phyloP scores from a whole-genome alignment of 2,888 invertebrate genomes.

The Rhagonycha lutea region DNA sequence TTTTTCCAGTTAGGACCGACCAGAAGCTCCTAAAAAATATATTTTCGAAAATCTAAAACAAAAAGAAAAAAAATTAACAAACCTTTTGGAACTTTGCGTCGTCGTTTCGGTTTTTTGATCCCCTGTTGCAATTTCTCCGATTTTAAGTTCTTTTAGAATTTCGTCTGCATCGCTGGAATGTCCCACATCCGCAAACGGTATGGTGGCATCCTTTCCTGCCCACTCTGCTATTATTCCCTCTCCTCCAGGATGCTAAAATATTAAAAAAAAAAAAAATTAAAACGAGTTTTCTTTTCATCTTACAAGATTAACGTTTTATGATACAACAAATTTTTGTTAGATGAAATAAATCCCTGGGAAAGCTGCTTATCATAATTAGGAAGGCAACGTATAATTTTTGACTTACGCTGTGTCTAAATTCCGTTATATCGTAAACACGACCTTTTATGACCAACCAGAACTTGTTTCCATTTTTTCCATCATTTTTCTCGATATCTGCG shows the following conservation, averaged over 20 bases:
- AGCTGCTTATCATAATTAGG: neutral
- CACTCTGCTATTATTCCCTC: constrained; percentile 64
- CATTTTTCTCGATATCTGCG: constrained; percentile 63
- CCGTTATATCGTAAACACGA: constrained; percentile 70
- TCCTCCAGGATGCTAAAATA: constrained; percentile 72
- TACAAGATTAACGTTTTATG: neutral
- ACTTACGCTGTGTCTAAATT: constrained; percentile 48
- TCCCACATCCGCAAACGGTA: constrained; percentile 67
- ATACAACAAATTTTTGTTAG: neutral
- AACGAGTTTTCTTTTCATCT: neutral
- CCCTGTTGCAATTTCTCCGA: constrained; percentile 70
- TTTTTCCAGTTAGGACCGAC: neutral
- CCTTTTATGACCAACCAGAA: constrained; percentile 70
- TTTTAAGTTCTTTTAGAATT: constrained; percentile 63
- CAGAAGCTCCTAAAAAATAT: neutral
- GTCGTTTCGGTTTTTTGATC: neutral
- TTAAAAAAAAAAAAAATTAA: neutral
- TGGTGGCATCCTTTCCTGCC: constrained; percentile 70
- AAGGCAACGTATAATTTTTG: neutral
- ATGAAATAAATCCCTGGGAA: neutral
- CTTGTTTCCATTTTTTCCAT: constrained; percentile 61
- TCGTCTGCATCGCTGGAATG: constrained; percentile 69
- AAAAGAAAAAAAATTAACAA: neutral
- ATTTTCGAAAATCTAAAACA: neutral
- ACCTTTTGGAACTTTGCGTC: neutral